phyloP scores from a whole-genome alignment of 2,888 invertebrate species.

The Ferrisia virgata region DNA sequence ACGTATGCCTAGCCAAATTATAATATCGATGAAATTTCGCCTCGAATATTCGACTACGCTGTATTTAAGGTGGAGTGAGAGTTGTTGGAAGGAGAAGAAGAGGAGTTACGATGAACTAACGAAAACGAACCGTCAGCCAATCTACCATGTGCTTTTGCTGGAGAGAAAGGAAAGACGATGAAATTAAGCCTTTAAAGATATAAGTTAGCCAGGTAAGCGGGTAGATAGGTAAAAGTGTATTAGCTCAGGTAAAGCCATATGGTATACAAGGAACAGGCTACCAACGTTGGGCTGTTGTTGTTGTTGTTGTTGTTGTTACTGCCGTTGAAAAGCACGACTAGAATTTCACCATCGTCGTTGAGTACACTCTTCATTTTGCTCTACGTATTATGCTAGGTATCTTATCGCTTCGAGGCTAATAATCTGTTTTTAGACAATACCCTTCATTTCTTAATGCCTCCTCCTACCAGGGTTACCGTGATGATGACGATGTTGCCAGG shows the following conservation, averaged over 20 bases:
- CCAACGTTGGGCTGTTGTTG: too few species aligned
- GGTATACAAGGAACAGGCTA: not conserved
- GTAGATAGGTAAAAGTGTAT: not conserved
- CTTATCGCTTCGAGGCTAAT: not conserved
- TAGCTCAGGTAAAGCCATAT: not conserved
- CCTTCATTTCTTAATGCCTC: not conserved
- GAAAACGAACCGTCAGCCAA: not conserved
- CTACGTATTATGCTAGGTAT: not conserved
- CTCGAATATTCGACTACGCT: too few species aligned
- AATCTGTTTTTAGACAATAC: not conserved
- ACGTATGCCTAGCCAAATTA: too few species aligned
- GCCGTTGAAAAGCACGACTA: not conserved
- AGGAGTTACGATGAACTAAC: too few species aligned
- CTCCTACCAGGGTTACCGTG: too few species aligned
- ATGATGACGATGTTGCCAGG: not conserved
- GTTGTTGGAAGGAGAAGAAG: too few species aligned
- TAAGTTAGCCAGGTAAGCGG: not conserved
- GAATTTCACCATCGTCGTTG: not conserved
- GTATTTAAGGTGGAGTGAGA: too few species aligned
- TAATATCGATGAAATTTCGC: too few species aligned
- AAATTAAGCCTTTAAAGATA: not conserved
- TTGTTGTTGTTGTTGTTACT: not conserved
- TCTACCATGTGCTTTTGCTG: too few species aligned
- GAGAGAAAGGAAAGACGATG: not conserved
- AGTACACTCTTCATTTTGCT: not conserved